phyloP scores from a whole-genome alignment of 1,140 invertebrate genomes.

The Gonioctena quinquepunctata region DNA sequence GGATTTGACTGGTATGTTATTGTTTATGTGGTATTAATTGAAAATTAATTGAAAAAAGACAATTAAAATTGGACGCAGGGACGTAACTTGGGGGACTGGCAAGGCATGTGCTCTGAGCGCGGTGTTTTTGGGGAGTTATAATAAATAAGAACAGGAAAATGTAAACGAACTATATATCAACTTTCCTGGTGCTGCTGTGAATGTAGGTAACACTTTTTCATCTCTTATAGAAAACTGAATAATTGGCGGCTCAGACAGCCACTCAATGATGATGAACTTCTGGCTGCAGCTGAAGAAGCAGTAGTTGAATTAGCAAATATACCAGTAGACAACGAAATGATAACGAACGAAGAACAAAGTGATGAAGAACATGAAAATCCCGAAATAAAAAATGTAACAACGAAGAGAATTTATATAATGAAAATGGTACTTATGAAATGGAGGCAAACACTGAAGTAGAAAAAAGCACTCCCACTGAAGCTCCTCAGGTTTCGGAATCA shows the following conservation, averaged over 20 bases:
- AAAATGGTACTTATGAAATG: background rate
- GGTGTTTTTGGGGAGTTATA: no score
- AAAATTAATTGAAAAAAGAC: conserved; percentile 26
- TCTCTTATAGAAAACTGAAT: background rate
- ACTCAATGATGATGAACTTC: conserved; percentile 3
- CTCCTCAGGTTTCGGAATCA: no score
- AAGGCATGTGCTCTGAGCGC: no score
- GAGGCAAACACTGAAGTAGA: background rate
- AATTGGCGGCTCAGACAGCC: background rate
- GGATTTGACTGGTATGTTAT: conserved; percentile 6
- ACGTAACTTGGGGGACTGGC: no score
- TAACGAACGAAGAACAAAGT: conserved; percentile 10
- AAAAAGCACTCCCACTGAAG: no score
- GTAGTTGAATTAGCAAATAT: conserved; percentile 4
- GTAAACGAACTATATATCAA: no score
- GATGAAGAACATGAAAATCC: conserved; percentile 8
- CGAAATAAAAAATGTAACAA: background rate
- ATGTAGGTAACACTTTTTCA: no score
- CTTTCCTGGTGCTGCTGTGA: no score
- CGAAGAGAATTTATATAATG: background rate
- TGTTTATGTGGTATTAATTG: conserved; percentile 4
- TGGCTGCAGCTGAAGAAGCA: background rate
- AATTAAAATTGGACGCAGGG: no score
- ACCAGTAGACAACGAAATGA: conserved; percentile 7
- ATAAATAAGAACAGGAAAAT: conserved; percentile 48